Conservation (phyloP, 2,888 invertebrate species). For the Ormyrus pomaceus region DNA sequence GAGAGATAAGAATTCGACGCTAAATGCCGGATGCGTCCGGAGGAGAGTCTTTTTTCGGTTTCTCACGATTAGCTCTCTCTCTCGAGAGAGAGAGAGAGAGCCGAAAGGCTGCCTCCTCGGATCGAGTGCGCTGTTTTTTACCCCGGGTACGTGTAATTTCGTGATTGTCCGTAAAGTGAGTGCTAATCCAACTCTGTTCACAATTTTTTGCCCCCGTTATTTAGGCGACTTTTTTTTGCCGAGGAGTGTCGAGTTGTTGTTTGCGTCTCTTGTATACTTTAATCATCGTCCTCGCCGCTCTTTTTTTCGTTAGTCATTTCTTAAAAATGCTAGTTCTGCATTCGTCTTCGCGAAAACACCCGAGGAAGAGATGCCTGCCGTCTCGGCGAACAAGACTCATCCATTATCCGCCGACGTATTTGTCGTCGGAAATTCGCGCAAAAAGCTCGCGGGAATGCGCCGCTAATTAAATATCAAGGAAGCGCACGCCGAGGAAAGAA, state of each 20-base stretch:
- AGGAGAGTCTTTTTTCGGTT: conserved; percentile 50
- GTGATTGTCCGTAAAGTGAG: conserved; percentile 24
- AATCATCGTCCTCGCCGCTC: too few relatives aligned
- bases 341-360: neutral
- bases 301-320: neutral
- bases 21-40: conserved; percentile 58
- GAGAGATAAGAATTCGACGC: conserved; percentile 50
- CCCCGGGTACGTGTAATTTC: conserved; percentile 40
- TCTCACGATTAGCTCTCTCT: conserved; percentile 55
- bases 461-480: conserved; percentile 37
- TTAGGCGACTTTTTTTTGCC: too few relatives aligned
- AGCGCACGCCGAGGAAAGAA: conserved; percentile 23
- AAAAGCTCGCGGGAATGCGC: conserved; percentile 37
- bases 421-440: conserved; percentile 34
- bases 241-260: neutral
- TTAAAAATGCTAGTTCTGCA: neutral
- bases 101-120: neutral
- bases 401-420: conserved; percentile 44
- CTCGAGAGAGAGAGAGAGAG: neutral
- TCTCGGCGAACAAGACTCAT: conserved; percentile 29
- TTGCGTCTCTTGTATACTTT: neutral
- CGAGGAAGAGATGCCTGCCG: neutral
- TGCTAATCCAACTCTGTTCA: conserved; percentile 20
- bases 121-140: conserved; percentile 1
- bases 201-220: neutral